Evolutionary conservation across 2,113 vertebrate species (phyloP), one percentile per base, ranked within the genome.

Genomic region (Colinus virginianus): DNA sequence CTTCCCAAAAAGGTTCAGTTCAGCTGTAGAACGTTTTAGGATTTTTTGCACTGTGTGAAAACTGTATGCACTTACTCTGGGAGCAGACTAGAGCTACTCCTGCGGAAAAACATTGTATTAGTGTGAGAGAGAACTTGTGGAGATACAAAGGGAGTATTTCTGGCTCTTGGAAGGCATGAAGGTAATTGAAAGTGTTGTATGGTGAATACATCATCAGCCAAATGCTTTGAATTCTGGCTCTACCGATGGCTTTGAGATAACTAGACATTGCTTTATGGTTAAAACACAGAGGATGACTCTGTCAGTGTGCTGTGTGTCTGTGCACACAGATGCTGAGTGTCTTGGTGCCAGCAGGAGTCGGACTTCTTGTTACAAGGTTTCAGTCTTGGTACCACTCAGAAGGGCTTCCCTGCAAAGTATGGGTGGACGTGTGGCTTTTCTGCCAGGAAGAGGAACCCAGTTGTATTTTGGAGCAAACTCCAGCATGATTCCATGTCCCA

Each of bases 361-460:
- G 62, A 13, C 4, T 13, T 22, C 23, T 64, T 43, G 16, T 10
- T 53, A 38, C 22, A 34, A 53, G 40, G 18, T 55, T 87, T 91
- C 63, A 36, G 30, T 62, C 81, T 11, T 36, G 49, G 25, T 96
- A 93, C 94, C 91, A 94, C 86, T 70, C 96, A 90, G 92, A 94
- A 94, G 46, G 22, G 34, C 64, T 53, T 75, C 49, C 74, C 92
- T 43, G 51, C 45, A 77, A 59, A 81, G 72, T 28, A 36, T 46
- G 42, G 90, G 48, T 13, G 11, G 43, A 64, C 70, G 59, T 64
- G 48, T 53, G 88, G 59, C 3, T 0, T 53, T 61, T 90, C 36
- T 89, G 69, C 72, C 92, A 93, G 95, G 17, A 78, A 71, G 66
- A 85, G 59, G 42, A 91, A 32, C 2, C 4, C 8, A 74, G 36